These are phyloP conservation scores for Hydrocynus forskahlii DNA, from an alignment of 2,797 vertebrate species.

Conservation along the genomic window DNA sequence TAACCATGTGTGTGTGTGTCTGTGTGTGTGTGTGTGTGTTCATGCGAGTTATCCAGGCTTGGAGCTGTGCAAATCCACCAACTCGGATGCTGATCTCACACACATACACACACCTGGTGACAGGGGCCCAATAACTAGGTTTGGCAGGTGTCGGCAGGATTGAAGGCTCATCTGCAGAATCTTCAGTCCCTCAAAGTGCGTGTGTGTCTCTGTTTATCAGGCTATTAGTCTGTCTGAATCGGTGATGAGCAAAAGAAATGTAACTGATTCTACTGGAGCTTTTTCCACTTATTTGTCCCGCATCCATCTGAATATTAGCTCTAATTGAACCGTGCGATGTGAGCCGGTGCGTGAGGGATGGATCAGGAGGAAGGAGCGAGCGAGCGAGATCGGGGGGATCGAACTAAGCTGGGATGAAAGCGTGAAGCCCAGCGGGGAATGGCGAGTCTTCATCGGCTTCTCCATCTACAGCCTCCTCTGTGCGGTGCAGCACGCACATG, in stretches of 20 bases:
- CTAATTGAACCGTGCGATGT: slow-evolving; percentile 56
- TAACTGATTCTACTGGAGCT: slow-evolving; percentile 30
- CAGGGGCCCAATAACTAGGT: slow-evolving; percentile 55
- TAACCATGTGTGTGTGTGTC: slow-evolving; percentile 9
- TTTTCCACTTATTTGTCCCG: slow-evolving; percentile 43
- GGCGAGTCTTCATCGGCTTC: slow-evolving; percentile 46
- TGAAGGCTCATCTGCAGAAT: slow-evolving; percentile 48
- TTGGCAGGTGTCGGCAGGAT: slow-evolving; percentile 63
- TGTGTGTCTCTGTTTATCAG: slow-evolving; percentile 22
- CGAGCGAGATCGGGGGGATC: slow-evolving; percentile 18
- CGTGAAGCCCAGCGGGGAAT: slow-evolving; percentile 64
- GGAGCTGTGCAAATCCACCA: slow-evolving; percentile 46
- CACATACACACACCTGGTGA: slow-evolving; percentile 42
- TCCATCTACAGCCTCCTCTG: slow-evolving; percentile 34
- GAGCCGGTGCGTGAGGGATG: slow-evolving; percentile 62
- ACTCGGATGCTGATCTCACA: slow-evolving; percentile 39
- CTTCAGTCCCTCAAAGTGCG: slow-evolving; percentile 31
- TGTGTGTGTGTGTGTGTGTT: slow-evolving; percentile 12
- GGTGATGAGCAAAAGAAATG: slow-evolving; percentile 30
- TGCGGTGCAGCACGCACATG: slow-evolving; percentile 21
- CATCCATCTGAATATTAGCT: slow-evolving; percentile 44
- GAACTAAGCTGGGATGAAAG: slow-evolving; percentile 56
- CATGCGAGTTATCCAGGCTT: slow-evolving; percentile 51
- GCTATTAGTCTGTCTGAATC: slow-evolving; percentile 44
- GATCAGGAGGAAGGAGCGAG: slow-evolving; percentile 54